Evolutionary conservation across 2,888 invertebrate species (phyloP), one percentile per base, ranked within the genome.

Genomic region (Leuctra nigra): DNA sequence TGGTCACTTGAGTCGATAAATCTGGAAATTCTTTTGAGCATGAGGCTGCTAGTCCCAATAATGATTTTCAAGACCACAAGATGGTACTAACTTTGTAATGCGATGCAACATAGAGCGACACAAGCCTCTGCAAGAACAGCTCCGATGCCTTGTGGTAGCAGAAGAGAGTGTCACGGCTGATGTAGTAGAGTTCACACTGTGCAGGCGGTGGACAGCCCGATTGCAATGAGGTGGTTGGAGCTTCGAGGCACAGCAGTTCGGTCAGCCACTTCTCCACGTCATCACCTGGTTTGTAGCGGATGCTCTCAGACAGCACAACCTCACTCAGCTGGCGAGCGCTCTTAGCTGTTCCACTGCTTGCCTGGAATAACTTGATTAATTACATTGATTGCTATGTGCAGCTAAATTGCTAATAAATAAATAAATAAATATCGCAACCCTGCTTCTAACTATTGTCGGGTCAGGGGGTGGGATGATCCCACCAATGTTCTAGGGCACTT

Each of bases 91-190:
- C 89, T 80, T 98, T 99, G 71, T 99, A 99, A 76, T 99, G 99
- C 4, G 98, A 97, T 0, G 99, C 85, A 0, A 98, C 98, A 70
- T 94, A 97, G 41, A 99, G 83, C 13, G 93, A 83, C 63, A 99
- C 92, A 9, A 99, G 70, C 58, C 91, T 78, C 65, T 97, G 95
- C 9, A 99, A 76, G 72, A 99, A 98, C 2, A 85, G 81, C 72
- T 93, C 93, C 0, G 92, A 90, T 0, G 94, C 94, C 68, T 87
- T 87, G 69, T 98, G 96, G 71, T 93, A 98, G 55, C 95, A 96
- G 74, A 99, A 99, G 24, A 99, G 73, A 0, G 97, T 94, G 71
- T 99, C 98, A 58, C 94, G 76, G 68, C 84, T 90, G 56, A 93
- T 86, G 55, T 91, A 85, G 72, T 84, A 92, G 48, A 99, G 79